Conservation (phyloP, 2,113 vertebrate species). For the Loxodonta africana region DNA sequence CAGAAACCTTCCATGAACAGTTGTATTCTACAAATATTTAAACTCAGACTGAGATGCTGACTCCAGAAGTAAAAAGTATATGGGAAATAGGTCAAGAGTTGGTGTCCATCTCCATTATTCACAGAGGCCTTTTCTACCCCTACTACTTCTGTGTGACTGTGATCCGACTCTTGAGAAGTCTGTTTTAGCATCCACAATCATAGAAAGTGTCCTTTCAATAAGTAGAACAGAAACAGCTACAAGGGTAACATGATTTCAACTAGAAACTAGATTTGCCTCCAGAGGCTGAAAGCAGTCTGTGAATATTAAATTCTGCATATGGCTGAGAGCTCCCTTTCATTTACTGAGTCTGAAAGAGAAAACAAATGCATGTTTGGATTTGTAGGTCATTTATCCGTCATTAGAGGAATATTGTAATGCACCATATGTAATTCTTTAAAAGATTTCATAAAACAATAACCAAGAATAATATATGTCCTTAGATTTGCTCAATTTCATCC, state of each 20-base stretch:
- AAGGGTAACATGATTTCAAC: slow-evolving; percentile 52
- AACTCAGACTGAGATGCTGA: not conserved
- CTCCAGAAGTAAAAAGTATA: not conserved
- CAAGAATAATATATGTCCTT: not conserved
- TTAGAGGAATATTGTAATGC: slow-evolving; percentile 56
- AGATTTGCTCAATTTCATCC: slow-evolving; percentile 41
- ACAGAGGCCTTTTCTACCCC: not conserved
- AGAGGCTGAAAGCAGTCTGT: slow-evolving; percentile 10
- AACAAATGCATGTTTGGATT: slow-evolving; percentile 45
- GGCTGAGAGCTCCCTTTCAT: slow-evolving; percentile 11
- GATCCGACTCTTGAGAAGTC: slow-evolving; percentile 13
- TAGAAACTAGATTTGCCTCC: slow-evolving; percentile 67
- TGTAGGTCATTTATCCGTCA: slow-evolving; percentile 56
- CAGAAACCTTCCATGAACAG: not conserved
- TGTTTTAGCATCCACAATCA: slow-evolving; percentile 36
- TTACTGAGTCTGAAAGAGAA: slow-evolving; percentile 15
- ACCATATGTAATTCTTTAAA: slow-evolving; percentile 63
- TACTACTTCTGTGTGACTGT: not conserved
- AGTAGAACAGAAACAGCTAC: slow-evolving; percentile 26
- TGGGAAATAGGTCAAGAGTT: not conserved
- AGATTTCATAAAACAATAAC: slow-evolving; percentile 61
- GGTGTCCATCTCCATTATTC: not conserved
- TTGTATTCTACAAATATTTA: not conserved
- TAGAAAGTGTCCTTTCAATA: slow-evolving; percentile 24
- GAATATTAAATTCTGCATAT: slow-evolving; percentile 46